Evolutionary conservation across 2,888 invertebrate species (phyloP), one percentile per base, ranked within the genome.

Genomic region (Drosophila glabriapex): DNA sequence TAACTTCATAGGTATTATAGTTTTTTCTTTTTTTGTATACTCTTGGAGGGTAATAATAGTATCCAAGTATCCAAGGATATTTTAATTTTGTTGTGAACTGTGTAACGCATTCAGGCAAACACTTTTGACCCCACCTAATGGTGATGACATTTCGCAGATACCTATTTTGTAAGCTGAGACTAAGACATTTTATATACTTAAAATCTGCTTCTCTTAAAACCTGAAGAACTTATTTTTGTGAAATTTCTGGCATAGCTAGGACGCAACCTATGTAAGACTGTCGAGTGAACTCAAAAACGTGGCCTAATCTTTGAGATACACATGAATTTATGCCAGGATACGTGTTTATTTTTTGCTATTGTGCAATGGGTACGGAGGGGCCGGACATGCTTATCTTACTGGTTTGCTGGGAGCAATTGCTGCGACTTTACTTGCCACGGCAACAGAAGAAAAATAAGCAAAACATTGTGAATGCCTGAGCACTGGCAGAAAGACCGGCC

Each of bases 371-470:
- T 33, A 25, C 39, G 41, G 46, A 29, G 35, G 43, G 39, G 12
- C 14, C 16, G 75, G 37, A 46, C 54, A 50, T 64, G 68, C 58
- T 79, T 77, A 65, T 76, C 80, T 62, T 37, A 62, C 69, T 69
- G 25, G 28, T 31, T 29, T 37, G 25, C 61, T 39, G 53, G 41
- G 59, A 59, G 65, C 77, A 80, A 55, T 63, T 70, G 79, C 68
- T 28, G 59, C 29, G 60, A 22, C 59, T 53, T 35, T 53, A 53
- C 52, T 69, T 69, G 69, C 53, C 53, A 52, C 28, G 41, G 53
- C 46, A 53, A 59, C 58, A 63, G 50, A 14, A 53, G 52, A 61
- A 74, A 64, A 77, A 61, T 65, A 79, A 75, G 76, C 76, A 76
- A 69, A 76, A 75, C 61, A 75, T 68, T 68, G 68, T 50, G 31